Conservation (phyloP, 2,888 invertebrate genomes). For the Zaprionus bogoriensis region DNA sequence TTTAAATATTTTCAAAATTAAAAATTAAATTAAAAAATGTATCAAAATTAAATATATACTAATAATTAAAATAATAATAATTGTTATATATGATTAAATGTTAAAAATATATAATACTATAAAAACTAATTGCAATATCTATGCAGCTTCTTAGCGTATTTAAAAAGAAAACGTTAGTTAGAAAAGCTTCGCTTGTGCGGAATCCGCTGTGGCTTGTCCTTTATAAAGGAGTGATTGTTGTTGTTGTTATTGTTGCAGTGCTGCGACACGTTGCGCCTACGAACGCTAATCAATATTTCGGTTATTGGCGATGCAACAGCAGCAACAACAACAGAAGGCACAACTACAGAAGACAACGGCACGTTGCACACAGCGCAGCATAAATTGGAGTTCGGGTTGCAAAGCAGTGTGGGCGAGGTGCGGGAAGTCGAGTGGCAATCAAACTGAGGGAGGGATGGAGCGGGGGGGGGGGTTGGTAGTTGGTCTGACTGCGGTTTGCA, state of each 20-base stretch:
- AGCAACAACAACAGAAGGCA: slow-evolving; percentile 3
- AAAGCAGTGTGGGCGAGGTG: background rate
- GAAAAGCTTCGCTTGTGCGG: slow-evolving; percentile 3
- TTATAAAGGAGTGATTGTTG: background rate
- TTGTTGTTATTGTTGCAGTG: slow-evolving; percentile 20
- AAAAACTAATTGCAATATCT: background rate
- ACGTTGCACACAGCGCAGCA: slow-evolving; percentile 51
- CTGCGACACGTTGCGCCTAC: slow-evolving; percentile 36
- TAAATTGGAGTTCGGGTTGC: slow-evolving; percentile 47
- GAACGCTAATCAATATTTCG: slow-evolving; percentile 77
- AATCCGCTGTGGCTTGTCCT: background rate
- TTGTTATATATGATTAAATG: no score
- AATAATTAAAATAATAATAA: background rate
- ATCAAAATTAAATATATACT: background rate
- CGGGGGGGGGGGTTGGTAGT: background rate
- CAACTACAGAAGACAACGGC: slow-evolving; percentile 26
- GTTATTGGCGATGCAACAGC: slow-evolving; percentile 69
- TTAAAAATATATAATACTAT: no score
- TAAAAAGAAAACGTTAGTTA: background rate
- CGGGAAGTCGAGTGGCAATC: background rate
- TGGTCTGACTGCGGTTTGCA: slow-evolving; percentile 63
- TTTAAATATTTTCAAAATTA: background rate
- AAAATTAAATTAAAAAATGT: background rate
- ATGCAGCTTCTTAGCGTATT: background rate
- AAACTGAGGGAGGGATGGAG: background rate